Base-by-base conservation (phyloP, 2,113 vertebrate genomes). In the Noturus placidus region DNA sequence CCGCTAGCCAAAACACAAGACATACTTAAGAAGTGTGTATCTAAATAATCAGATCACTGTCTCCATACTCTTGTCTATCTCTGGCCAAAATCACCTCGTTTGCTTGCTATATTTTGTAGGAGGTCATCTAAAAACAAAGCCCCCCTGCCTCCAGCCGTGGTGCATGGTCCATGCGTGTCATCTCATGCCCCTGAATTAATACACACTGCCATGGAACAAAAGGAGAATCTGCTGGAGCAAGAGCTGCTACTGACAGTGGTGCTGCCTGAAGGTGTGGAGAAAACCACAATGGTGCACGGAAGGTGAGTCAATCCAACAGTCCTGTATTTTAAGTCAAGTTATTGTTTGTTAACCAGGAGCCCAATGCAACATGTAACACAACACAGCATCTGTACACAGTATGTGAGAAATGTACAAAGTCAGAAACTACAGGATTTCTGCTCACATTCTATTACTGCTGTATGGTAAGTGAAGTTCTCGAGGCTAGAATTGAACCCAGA, bases 101-200 rank as follows among this genome's bases (percentile, higher is more conserved):
- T 89, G n/a, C n/a, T 87, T 85, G 38, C 89, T 86, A n/a, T 86
- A 35, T 78, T 88, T 88, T 85, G 38, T 92, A 99, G 97, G 94
- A 96, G 95, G 93, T 98, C 97, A 90, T 92, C 94, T 87, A 97
- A 97, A 94, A 95, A 94, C 89, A 98, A 97, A 94, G 98, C 97
- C 25, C 97, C 98, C 0, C 94, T 94, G 91, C 97, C 98, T 83
- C 97, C 98, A 67, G 92, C 94, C 27, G 94, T 94, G 89, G 90
- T 92, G 88, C 96, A 95, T 90, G 89, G 87, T 11, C 9, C 89
- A 91, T 93, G 94, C 85, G 91, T 92, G 87, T 92, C 94, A 86
- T 91, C 92, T 1, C 25, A 35, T 35, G 33, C 10, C 9, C 87
- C 93, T 92, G 63, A 38, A 35, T 79, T 92, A 95, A 88, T 95